These are phyloP conservation scores for Orbicella faveolata DNA, from an alignment of 64 coral and sea anemone species.

Conservation along the genomic window DNA sequence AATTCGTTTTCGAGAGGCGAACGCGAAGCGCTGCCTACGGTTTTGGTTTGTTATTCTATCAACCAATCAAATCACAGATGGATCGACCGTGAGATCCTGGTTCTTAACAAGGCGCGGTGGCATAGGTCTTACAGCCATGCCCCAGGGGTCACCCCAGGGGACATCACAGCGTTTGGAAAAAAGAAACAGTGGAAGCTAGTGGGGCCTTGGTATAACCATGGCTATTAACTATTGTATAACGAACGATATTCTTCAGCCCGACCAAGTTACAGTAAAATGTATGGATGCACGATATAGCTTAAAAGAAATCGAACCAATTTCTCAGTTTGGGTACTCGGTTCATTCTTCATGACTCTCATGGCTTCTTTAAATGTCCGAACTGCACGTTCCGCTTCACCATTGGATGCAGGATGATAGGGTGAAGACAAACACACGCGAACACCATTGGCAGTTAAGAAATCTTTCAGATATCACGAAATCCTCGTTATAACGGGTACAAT, in stretches of 20 bases:
- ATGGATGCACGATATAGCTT: neutral
- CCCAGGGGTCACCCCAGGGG: neutral
- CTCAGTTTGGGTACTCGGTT: constrained; percentile 25
- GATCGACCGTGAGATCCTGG: constrained; percentile 4
- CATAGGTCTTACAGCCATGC: neutral
- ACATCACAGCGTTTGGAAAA: neutral
- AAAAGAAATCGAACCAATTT: constrained; percentile 39
- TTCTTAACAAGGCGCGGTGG: neutral
- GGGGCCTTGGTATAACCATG: too few relatives aligned
- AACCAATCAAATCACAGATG: constrained; percentile 42
- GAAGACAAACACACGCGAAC: neutral
- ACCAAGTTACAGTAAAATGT: too few relatives aligned
- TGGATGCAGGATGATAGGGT: constrained; percentile 33
- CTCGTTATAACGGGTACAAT: too few relatives aligned
- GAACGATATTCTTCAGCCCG: too few relatives aligned
- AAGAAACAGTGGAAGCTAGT: neutral
- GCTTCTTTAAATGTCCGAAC: constrained; percentile 49
- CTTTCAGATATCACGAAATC: neutral
- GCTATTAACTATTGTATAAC: neutral
- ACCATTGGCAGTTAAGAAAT: constrained; percentile 32
- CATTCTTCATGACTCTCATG: constrained; percentile 36
- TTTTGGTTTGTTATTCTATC: constrained; percentile 50
- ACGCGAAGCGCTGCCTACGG: neutral
- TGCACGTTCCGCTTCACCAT: constrained; percentile 29
- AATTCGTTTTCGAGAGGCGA: constrained; percentile 5